A percentile compares a stretch with the other conserved stretches of the same genome.
Conservation (phyloP, 2,797 vertebrate genomes). For the Buceros bicornis region DNA sequence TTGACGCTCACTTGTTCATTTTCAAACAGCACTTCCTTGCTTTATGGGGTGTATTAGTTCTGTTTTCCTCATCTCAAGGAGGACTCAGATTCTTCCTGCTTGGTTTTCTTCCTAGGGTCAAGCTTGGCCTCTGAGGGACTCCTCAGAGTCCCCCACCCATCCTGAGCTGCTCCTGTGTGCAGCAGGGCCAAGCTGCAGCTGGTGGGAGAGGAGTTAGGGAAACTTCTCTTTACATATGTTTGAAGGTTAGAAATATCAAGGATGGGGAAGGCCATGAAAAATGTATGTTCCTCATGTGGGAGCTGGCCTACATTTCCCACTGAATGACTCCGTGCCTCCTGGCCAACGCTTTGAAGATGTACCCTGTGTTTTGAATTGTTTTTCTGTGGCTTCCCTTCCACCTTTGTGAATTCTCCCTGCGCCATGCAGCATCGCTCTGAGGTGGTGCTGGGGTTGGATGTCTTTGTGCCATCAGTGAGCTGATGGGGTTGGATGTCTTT, state of each 20-base stretch:
- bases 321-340: background rate
- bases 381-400: background rate
- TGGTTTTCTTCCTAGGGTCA: background rate
- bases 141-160: background rate
- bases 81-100: background rate
- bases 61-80: background rate
- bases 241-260: conserved; percentile 12
- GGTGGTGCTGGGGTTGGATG: background rate
- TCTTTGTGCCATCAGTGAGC: background rate
- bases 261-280: conserved; percentile 12
- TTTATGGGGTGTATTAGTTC: background rate
- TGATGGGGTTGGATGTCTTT: background rate
- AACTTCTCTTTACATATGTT: background rate
- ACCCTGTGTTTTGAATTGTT: background rate
- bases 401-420: background rate
- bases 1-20: background rate
- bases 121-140: background rate
- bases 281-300: background rate
- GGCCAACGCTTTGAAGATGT: conserved; percentile 4
- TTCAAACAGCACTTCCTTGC: background rate
- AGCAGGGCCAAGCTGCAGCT: background rate
- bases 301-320: conserved; percentile 8
- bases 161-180: background rate
- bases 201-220: background rate
- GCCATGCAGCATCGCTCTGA: background rate